Conservation (phyloP, 2,797 vertebrate genomes). For the Gymnoscopelus braueri region DNA sequence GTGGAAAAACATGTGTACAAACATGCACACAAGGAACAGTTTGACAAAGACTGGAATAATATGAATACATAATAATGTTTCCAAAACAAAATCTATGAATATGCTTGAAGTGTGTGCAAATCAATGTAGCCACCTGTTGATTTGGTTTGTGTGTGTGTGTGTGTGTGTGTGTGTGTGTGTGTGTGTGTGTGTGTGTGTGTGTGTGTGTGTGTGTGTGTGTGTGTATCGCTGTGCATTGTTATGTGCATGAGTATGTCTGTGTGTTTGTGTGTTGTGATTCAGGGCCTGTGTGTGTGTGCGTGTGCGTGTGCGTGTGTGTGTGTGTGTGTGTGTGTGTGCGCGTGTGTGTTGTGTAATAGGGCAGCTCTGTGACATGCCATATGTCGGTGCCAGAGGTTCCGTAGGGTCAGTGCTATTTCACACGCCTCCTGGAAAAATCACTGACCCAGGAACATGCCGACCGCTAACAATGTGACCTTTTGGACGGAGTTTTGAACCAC, state of each 20-base stretch:
- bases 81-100: background rate
- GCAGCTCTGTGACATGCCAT: slow-evolving; percentile 76
- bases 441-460: slow-evolving; percentile 50
- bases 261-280: slow-evolving; percentile 15
- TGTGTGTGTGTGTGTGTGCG: slow-evolving; percentile 24
- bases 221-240: no score
- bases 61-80: background rate
- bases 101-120: slow-evolving; percentile 7
- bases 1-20: no score
- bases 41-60: no score
- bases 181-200: slow-evolving; percentile 1
- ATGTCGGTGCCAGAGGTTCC: slow-evolving; percentile 70
- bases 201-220: slow-evolving; percentile 14
- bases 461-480: slow-evolving; percentile 31
- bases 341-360: slow-evolving; percentile 57
- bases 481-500: slow-evolving; percentile 27
- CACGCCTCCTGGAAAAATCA: slow-evolving; percentile 74
- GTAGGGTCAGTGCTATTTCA: slow-evolving; percentile 77
- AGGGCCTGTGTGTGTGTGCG: slow-evolving; percentile 4
- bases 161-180: no score
- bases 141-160: background rate
- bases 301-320: slow-evolving; percentile 7
- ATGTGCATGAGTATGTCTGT: no score
- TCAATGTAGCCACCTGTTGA: slow-evolving; percentile 55
- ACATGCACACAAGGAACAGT: no score